Conservation (phyloP, 2,113 vertebrate species). For the Leptosomus discolor region DNA sequence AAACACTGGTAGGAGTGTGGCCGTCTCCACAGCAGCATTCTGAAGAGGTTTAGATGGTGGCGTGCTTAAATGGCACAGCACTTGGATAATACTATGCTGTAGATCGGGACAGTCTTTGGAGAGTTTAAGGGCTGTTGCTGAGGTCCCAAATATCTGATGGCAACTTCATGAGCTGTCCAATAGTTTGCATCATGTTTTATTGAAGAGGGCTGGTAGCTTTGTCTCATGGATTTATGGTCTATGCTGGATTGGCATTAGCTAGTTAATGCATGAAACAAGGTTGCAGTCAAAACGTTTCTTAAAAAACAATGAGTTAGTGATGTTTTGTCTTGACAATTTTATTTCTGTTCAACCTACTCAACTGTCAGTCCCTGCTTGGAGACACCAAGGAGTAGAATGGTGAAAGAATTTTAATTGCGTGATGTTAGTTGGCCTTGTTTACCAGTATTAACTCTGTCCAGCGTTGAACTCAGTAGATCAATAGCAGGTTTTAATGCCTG, state of each 20-base stretch:
- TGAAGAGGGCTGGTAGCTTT: not conserved
- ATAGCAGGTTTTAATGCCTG: not conserved
- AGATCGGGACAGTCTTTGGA: not conserved
- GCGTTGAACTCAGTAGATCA: not conserved
- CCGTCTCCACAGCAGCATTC: not conserved
- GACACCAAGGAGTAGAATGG: not conserved
- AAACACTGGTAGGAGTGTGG: fast-evolving
- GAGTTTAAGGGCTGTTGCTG: not conserved
- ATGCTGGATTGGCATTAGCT: not conserved
- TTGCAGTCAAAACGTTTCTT: not conserved
- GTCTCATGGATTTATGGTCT: not conserved
- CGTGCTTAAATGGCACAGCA: not conserved
- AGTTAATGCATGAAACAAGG: not conserved
- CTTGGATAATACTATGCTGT: fast-evolving
- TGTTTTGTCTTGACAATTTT: not conserved
- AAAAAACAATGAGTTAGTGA: not conserved
- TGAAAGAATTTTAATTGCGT: not conserved
- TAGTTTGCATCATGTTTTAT: not conserved
- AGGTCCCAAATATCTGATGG: not conserved
- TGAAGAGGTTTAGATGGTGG: not conserved
- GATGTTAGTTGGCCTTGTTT: not conserved
- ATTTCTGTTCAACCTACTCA: not conserved
- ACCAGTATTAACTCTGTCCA: not conserved
- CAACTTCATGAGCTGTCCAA: not conserved
- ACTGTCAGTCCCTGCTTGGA: not conserved